Evolutionary conservation across 2,888 invertebrate species (phyloP).

Genomic region (Scaptomyza polygonia): DNA sequence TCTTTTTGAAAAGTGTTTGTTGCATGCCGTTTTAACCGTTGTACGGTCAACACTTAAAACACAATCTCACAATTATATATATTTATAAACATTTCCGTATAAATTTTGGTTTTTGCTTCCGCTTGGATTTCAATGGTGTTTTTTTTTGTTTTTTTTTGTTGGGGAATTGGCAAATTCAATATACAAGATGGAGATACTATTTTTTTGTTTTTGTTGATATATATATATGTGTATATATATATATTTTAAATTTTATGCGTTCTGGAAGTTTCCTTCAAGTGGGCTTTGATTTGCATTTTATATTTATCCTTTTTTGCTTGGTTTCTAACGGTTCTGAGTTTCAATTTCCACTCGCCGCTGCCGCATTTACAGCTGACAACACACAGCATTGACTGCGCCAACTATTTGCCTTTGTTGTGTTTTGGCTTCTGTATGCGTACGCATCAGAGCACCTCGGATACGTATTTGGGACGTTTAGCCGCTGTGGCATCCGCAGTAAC

Average conservation of each 20-base stretch:
- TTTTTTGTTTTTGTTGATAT: slow-evolving; percentile 37
- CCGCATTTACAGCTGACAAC: slow-evolving; percentile 15
- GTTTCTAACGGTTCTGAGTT: slow-evolving; percentile 32
- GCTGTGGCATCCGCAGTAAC: slow-evolving; percentile 62
- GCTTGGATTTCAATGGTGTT: slow-evolving; percentile 27
- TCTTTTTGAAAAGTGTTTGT: slow-evolving; percentile 42
- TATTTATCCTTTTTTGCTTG: slow-evolving; percentile 23
- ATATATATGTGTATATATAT: slow-evolving; percentile 8
- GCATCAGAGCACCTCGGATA: slow-evolving; percentile 83
- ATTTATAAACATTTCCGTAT: slow-evolving; percentile 51
- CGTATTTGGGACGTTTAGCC: slow-evolving; percentile 83
- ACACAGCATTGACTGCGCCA: slow-evolving; percentile 19
- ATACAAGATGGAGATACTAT: slow-evolving; percentile 79
- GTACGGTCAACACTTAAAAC: slow-evolving; percentile 62
- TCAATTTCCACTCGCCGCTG: slow-evolving; percentile 18
- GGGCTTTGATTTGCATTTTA: slow-evolving; percentile 47
- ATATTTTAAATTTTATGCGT: slow-evolving; percentile 44
- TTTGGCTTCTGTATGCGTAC: slow-evolving; percentile 74
- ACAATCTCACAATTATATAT: slow-evolving; percentile 63
- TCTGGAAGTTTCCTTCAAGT: slow-evolving; percentile 48
- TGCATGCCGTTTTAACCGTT: slow-evolving; percentile 57
- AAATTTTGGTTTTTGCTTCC: slow-evolving; percentile 43
- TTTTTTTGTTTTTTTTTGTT: background rate
- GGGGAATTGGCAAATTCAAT: slow-evolving; percentile 77
- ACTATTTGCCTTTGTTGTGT: slow-evolving; percentile 64